Conservation (phyloP, 2,113 vertebrate species). For the Ammodytes marinus region DNA sequence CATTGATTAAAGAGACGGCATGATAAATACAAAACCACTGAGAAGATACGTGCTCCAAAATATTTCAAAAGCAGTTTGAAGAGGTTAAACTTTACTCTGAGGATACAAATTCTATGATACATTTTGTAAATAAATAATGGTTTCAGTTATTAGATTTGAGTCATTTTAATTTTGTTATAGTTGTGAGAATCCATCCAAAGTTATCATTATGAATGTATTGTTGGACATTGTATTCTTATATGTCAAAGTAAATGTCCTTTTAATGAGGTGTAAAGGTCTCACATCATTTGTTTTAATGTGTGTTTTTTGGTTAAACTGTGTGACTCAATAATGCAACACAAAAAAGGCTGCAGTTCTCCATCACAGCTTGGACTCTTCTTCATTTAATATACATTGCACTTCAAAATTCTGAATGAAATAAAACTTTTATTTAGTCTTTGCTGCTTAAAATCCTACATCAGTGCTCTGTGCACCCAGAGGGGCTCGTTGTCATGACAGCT, state of each 20-base stretch:
- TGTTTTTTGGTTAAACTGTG: neutral
- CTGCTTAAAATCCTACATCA: neutral
- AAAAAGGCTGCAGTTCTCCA: neutral
- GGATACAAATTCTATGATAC: neutral
- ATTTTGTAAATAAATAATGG: neutral
- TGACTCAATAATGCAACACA: neutral
- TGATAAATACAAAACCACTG: neutral
- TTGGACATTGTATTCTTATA: neutral
- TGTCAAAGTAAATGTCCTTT: neutral
- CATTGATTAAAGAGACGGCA: too few relatives aligned
- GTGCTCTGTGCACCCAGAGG: neutral
- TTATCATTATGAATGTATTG: neutral
- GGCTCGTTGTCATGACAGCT: constrained; percentile 48
- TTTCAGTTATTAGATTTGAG: neutral
- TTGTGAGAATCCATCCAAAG: neutral
- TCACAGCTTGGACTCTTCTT: neutral
- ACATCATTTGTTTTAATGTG: too few relatives aligned
- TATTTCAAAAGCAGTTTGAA: neutral
- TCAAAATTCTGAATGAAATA: neutral
- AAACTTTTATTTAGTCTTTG: constrained; percentile 1
- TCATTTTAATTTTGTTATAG: neutral
- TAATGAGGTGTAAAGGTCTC: neutral
- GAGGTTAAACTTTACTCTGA: neutral
- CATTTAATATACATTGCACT: neutral
- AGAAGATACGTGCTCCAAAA: neutral